Base-by-base conservation (phyloP, 2,113 vertebrate species). In the Oreotrochilus melanogaster region DNA sequence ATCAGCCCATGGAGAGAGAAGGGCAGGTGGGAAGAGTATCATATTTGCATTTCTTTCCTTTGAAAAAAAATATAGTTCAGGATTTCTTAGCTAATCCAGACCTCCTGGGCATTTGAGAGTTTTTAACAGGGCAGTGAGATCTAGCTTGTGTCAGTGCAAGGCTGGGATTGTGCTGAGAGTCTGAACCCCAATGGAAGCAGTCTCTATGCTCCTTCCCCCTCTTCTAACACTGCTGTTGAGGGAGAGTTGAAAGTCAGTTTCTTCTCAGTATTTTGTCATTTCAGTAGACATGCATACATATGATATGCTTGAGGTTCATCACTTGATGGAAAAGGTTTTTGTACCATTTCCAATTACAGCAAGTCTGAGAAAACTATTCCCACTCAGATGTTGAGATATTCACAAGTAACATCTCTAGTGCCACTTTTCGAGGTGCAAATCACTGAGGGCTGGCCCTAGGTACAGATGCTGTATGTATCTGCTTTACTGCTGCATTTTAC, bases 81-180 rank as follows among this genome's bases (percentile, higher is more conserved):
- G 24, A 50, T 62, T 86, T 71, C 23, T 74, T 64, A 42, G 18
- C 18, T 80, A 69, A 65, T 65, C 11, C 25, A 60, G 3, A 8
- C 4, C 1, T 1, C 5, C 11, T 17, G 7, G 12, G 4, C 4
- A 21, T 25, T 16, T 48, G 24, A 27, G 31, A n/a, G 13, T 5
- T 23, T 76, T 53, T 24, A 57, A 39, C 9, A 30, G 19, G 4
- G 6, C 27, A 11, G 7, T 30, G 27, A 8, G 13, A 1, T 64
- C n/a, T 19, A 51, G 6, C 27, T 22, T 30, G 9, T 51, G 11
- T 42, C 2, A 1, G 11, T 31, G 25, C 10, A n/a, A 35, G 12
- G 25, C 70, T 56, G 18, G 33, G 53, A 50, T 14, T 31, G 6
- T 39, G 18, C 45, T 43, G 13, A 15, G 31, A 39, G 14, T 43